Base-by-base conservation (phyloP, 2,797 vertebrate genomes). In the Siniperca scherzeri region DNA sequence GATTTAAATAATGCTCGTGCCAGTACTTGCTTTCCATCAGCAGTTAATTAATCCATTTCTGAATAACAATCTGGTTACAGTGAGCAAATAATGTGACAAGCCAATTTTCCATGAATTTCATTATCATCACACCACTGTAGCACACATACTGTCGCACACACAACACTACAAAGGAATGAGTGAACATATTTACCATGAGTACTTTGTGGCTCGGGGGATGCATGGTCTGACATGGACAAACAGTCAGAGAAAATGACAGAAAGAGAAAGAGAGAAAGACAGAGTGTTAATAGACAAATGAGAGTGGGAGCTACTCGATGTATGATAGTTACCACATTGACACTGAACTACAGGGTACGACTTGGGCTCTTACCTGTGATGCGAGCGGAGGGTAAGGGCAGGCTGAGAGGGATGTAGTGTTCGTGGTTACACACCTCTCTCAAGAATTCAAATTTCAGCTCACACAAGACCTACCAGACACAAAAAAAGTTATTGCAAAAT, bases 401-500 rank as follows among this genome's bases (percentile, higher is more conserved):
- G 89, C 98, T 99, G 83, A 99, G 94, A 57, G 98, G 98, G 79
- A 99, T 97, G 87, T 98, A 99, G 91, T 99, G 98, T 82, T 99
- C 99, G 1, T 99, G 97, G 88, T 98, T 98, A 87, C 99, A 99
- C 78, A 99, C 97, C 88, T 99, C 98, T 93, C 97, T 97, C 82
- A 99, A 94, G 91, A 99, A 99, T 77, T 99, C 99, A 92, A 99
- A 99, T 91, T 99, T 99, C 91, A 97, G 96, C 87, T 98, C 97
- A 83, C 97, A 97, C 87, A 99, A 91, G 52, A 93, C 94, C 98
- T 99, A 87, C 4, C 21, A 60, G 44, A 60, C 40, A 78, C 61
- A 75, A 59, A 40, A 25, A 13, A 13, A 19, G 0, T 30, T 30
- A 30, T 30, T 30, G 27, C 2, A 30, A 30, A 30, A 38, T 21